phyloP scores from a whole-genome alignment of 2,888 invertebrate genomes.

The Sericinus montela region DNA sequence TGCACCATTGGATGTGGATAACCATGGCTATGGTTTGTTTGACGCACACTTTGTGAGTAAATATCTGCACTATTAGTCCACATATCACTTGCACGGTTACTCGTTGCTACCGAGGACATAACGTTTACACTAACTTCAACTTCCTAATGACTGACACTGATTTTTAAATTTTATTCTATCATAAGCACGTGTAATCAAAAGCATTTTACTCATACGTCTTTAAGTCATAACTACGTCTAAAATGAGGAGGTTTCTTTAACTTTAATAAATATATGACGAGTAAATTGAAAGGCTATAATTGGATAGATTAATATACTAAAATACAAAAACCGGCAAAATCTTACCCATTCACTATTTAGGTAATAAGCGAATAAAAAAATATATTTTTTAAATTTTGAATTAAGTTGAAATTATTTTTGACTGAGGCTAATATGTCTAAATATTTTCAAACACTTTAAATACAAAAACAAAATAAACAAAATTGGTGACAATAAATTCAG shows the following conservation, averaged over 20 bases:
- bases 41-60: constrained; percentile 49
- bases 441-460: constrained; percentile 37
- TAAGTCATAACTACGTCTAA: too few relatives aligned
- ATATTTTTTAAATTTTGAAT: too few relatives aligned
- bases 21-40: constrained; percentile 45
- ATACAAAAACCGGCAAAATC: too few relatives aligned
- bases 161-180: constrained; percentile 33
- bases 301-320: too few relatives aligned
- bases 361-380: too few relatives aligned
- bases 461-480: constrained; percentile 44
- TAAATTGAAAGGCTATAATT: too few relatives aligned
- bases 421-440: constrained; percentile 33
- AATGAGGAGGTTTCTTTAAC: too few relatives aligned
- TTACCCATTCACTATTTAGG: too few relatives aligned
- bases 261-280: too few relatives aligned
- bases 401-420: too few relatives aligned
- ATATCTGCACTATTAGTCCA: constrained; percentile 59
- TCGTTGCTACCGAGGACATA: constrained; percentile 60
- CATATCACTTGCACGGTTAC: constrained; percentile 64
- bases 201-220: too few relatives aligned
- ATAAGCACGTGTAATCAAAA: too few relatives aligned
- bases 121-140: constrained; percentile 22
- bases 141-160: constrained; percentile 45
- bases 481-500: constrained; percentile 43
- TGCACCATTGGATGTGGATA: constrained; percentile 46